These are phyloP conservation scores for Archegozetes longisetosus DNA, from an alignment of 1,140 invertebrate genomes.

Conservation along the genomic window DNA sequence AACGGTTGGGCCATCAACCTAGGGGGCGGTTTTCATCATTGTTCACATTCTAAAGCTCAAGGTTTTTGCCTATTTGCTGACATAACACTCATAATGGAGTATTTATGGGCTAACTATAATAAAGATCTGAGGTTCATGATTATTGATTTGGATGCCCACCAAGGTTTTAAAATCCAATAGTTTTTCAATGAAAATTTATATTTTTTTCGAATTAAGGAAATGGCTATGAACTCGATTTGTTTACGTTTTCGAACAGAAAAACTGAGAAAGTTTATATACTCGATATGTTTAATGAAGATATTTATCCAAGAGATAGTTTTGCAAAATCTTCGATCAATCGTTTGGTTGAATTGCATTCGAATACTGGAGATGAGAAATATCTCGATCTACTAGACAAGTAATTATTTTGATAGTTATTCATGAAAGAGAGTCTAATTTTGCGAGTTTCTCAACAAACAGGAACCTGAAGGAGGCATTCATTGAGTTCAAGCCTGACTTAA, in stretches of 20 bases:
- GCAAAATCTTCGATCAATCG: slow-evolving; percentile 54
- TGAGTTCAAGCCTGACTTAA: slow-evolving; percentile 57
- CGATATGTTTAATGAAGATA: slow-evolving; percentile 64
- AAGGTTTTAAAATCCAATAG: slow-evolving; percentile 36
- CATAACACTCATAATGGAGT: slow-evolving; percentile 55
- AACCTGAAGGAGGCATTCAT: slow-evolving; percentile 43
- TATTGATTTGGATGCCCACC: slow-evolving; percentile 72
- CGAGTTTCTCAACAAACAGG: slow-evolving; percentile 20
- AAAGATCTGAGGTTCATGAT: slow-evolving; percentile 56
- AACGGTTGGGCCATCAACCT: slow-evolving; percentile 1
- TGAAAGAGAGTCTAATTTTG: not conserved
- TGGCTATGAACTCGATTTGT: slow-evolving; percentile 1
- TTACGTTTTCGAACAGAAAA: not conserved
- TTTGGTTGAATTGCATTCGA: slow-evolving; percentile 46
- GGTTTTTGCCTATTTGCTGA: slow-evolving; percentile 75
- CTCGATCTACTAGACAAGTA: slow-evolving; percentile 46
- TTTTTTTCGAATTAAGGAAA: not conserved
- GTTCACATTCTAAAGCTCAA: slow-evolving; percentile 48
- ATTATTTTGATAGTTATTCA: slow-evolving; percentile 25
- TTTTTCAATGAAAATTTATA: not conserved
- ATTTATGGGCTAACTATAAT: slow-evolving; percentile 42
- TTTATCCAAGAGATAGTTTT: slow-evolving; percentile 57
- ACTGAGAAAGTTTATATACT: slow-evolving; percentile 55
- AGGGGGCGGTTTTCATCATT: slow-evolving; percentile 38
- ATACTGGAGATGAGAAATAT: slow-evolving; percentile 52